Conservation (phyloP, 2,113 vertebrate species). For the Alethe diademata region DNA sequence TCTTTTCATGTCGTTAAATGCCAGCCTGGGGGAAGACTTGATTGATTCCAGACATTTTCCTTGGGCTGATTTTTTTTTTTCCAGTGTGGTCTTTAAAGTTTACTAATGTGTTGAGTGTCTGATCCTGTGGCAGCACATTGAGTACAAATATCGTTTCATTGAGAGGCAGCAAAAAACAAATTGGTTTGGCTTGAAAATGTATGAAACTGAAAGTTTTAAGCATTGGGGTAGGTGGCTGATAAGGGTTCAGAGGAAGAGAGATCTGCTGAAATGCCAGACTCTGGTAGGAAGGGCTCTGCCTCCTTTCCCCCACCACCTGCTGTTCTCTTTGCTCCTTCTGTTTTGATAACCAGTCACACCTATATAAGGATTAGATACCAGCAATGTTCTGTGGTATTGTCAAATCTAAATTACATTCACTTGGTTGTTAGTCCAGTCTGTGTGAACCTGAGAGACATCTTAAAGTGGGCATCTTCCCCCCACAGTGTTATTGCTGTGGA, state of each 20-base stretch:
- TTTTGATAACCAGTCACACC: background rate
- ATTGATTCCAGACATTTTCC: background rate
- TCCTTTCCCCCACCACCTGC: fast-evolving
- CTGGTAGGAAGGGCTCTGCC: background rate
- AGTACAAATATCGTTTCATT: background rate
- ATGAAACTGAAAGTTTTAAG: background rate
- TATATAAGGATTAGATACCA: background rate
- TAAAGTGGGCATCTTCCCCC: fast-evolving
- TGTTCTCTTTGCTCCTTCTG: background rate
- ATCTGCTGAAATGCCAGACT: background rate
- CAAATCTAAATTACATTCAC: background rate
- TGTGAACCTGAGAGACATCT: background rate
- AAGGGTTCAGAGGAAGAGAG: background rate
- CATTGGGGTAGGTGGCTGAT: background rate
- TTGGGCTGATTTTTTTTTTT: background rate
- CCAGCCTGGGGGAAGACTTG: background rate
- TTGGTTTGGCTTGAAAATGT: background rate
- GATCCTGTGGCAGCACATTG: background rate
- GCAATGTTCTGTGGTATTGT: background rate
- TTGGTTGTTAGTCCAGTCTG: background rate
- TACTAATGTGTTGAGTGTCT: fast-evolving
- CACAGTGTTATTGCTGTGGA: fast-evolving
- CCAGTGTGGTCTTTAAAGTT: background rate
- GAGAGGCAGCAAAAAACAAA: background rate
- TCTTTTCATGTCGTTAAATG: background rate